Conservation (phyloP, 2,113 vertebrate species). For the Circaetus gallicus region DNA sequence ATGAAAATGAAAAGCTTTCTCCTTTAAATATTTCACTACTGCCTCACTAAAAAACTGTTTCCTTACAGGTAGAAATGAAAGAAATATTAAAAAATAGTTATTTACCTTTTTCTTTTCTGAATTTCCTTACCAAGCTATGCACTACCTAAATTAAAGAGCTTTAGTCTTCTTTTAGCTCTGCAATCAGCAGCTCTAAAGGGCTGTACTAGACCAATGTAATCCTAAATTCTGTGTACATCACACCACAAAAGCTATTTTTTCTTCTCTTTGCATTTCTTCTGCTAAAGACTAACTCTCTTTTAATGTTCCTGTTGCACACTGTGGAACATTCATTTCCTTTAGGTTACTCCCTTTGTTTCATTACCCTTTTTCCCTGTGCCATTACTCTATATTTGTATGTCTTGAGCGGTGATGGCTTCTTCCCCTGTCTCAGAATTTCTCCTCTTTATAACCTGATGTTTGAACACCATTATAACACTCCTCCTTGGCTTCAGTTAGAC, state of each 20-base stretch:
- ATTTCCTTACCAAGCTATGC: background rate
- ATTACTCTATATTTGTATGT: background rate
- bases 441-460: background rate
- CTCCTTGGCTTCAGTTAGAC: background rate
- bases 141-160: background rate
- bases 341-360: background rate
- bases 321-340: background rate
- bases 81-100: background rate
- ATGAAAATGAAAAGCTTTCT: background rate
- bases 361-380: background rate
- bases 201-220: background rate
- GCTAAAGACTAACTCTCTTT: background rate
- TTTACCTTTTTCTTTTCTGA: background rate
- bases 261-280: background rate
- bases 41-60: background rate
- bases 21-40: background rate
- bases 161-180: background rate
- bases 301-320: background rate
- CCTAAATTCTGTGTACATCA: background rate
- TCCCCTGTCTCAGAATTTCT: background rate
- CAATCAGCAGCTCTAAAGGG: background rate
- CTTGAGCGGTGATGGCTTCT: background rate
- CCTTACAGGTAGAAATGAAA: background rate
- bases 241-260: background rate
- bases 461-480: background rate